Conservation (phyloP, 2,113 vertebrate species). For the Rhombomys opimus region DNA sequence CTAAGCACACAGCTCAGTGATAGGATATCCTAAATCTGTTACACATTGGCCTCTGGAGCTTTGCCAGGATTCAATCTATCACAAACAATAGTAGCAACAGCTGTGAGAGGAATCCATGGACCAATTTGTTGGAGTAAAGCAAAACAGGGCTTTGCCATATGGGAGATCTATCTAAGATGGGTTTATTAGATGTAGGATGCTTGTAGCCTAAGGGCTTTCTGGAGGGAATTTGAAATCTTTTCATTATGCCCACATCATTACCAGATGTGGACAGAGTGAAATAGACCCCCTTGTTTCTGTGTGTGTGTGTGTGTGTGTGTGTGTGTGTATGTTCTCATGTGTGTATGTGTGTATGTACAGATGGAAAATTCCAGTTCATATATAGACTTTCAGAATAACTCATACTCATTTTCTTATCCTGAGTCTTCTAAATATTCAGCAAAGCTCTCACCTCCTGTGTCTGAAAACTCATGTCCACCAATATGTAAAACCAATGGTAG, state of each 20-base stretch:
- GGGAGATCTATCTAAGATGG: slow-evolving; percentile 71
- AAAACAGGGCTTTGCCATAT: slow-evolving; percentile 75
- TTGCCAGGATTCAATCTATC: not conserved
- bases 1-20: not conserved
- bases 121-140: slow-evolving; percentile 75
- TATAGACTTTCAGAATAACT: slow-evolving; percentile 24
- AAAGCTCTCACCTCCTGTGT: not conserved
- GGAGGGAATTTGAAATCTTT: slow-evolving; percentile 72
- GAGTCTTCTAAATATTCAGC: not conserved
- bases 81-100: slow-evolving; percentile 64
- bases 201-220: slow-evolving; percentile 72
- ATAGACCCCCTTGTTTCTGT: not conserved
- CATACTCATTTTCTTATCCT: slow-evolving; percentile 23
- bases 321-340: not conserved
- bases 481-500: slow-evolving; percentile 30
- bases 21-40: not conserved
- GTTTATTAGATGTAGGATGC: slow-evolving; percentile 71
- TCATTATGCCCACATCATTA: slow-evolving; percentile 62
- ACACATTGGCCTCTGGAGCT: not conserved
- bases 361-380: slow-evolving; percentile 1
- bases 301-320: not conserved
- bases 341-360: not conserved
- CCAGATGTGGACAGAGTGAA: slow-evolving; percentile 69
- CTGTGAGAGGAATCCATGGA: slow-evolving; percentile 66
- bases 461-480: slow-evolving; percentile 22